Conservation (phyloP, 2,113 vertebrate genomes). For the Falcunculus frontatus region DNA sequence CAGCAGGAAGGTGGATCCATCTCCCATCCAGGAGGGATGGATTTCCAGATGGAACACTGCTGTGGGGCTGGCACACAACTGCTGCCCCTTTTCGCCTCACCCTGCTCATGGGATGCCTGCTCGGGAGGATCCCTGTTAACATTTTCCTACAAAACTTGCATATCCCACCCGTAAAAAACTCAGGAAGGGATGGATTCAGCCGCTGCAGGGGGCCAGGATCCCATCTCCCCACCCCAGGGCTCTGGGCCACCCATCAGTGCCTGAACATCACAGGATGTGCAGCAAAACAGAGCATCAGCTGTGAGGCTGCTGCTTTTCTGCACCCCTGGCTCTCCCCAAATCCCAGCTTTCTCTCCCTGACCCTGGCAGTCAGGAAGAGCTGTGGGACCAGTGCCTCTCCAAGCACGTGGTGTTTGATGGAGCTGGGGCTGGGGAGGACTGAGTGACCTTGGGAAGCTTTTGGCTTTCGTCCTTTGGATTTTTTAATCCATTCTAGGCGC, state of each 20-base stretch:
- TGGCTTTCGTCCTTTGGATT: neutral
- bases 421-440: neutral
- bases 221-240: accelerated
- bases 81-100: neutral
- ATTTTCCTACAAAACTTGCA: neutral
- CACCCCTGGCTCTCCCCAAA: neutral
- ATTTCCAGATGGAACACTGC: neutral
- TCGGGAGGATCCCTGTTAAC: neutral
- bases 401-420: accelerated
- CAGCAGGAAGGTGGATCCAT: neutral
- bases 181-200: accelerated
- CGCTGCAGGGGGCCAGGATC: neutral
- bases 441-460: neutral
- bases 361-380: neutral
- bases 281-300: neutral
- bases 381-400: neutral
- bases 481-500: neutral
- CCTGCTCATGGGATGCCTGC: accelerated
- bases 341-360: neutral
- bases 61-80: accelerated
- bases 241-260: neutral
- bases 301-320: accelerated
- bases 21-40: neutral
- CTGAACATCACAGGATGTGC: accelerated
- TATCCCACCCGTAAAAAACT: neutral